Base-by-base conservation (phyloP, 2,888 invertebrate genomes). In the Andrena bicolor region DNA sequence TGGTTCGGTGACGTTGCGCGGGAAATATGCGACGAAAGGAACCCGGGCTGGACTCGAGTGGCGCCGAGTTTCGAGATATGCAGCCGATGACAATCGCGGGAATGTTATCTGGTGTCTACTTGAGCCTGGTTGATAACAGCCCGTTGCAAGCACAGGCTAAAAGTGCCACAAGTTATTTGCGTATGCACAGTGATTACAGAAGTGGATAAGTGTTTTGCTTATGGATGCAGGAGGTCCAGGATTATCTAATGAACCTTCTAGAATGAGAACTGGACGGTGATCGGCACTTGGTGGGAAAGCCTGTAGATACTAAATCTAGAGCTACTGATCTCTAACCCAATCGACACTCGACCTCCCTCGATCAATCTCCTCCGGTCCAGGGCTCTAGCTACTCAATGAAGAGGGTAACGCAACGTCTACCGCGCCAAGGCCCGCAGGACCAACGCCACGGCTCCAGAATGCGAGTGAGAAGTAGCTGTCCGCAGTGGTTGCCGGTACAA, bases 11-110 rank as follows among this genome's bases (percentile, higher is more conserved):
- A 56, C 56, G 32, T n/a, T 13, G 32, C 61, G 3, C n/a, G 32
- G 61, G n/a, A 61, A 61, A 60, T 60, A 30, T n/a, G 60, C 30
- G 60, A 60, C 30, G 60, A 30, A 60, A 16, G 30, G 30, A n/a
- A 23, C 20, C 7, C 60, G 30, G 6, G 60, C n/a, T n/a, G 60
- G 56, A 56, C 26, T 56, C 10, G 23, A 56, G 23, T 56, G 56
- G 56, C 56, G 56, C 56, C 56, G 23, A 56, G 26, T 56, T 56
- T 56, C 20, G 56, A 56, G 56, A 26, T 56, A 56, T 13, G 23
- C 23, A 13, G 23, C 23, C 23, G 56, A 56, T 56, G 56, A 56
- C 56, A 56, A 56, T 56, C 56, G 20, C 23, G 56, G 56, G 10
- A 56, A 4, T 10, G 23, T 56, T 56, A 26, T 56, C 56, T 13